Evolutionary conservation across 2,888 invertebrate species (phyloP).

Genomic region (Branchinecta sandiegonensis): DNA sequence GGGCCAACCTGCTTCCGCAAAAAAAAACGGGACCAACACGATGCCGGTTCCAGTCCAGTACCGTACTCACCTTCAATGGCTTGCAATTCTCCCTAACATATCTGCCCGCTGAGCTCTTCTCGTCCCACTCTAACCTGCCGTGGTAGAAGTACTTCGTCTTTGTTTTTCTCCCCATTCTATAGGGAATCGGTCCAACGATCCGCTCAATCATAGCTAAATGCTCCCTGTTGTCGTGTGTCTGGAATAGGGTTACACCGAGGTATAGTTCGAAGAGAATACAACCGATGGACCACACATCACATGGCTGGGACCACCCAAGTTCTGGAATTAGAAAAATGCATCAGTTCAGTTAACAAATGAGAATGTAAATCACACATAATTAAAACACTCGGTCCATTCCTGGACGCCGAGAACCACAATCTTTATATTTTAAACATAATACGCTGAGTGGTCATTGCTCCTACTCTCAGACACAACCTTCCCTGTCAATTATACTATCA

Average conservation of each 20-base stretch:
- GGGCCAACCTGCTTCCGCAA: too few relatives aligned
- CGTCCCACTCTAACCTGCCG: conserved; percentile 95
- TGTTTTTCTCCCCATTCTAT: conserved; percentile 74
- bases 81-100: conserved; percentile 97
- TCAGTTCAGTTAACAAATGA: neutral
- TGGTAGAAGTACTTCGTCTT: conserved; percentile 97
- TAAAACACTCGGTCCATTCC: too few relatives aligned
- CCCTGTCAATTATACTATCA: too few relatives aligned
- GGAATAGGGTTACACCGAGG: conserved; percentile 93
- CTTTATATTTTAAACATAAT: too few relatives aligned
- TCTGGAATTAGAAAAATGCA: conserved; percentile 45
- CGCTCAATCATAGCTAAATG: conserved; percentile 99
- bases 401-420: too few relatives aligned
- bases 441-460: too few relatives aligned
- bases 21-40: too few relatives aligned
- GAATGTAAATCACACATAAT: too few relatives aligned
- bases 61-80: conserved; percentile 61
- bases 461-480: too few relatives aligned
- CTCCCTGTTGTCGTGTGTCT: conserved; percentile 98
- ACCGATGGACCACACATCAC: conserved; percentile 99
- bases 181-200: conserved; percentile 89
- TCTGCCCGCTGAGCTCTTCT: conserved; percentile 86
- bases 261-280: conserved; percentile 99
- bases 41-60: too few relatives aligned
- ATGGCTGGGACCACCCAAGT: conserved; percentile 96